phyloP scores from a whole-genome alignment of 2,888 invertebrate genomes.

The Drosophila putrida region DNA sequence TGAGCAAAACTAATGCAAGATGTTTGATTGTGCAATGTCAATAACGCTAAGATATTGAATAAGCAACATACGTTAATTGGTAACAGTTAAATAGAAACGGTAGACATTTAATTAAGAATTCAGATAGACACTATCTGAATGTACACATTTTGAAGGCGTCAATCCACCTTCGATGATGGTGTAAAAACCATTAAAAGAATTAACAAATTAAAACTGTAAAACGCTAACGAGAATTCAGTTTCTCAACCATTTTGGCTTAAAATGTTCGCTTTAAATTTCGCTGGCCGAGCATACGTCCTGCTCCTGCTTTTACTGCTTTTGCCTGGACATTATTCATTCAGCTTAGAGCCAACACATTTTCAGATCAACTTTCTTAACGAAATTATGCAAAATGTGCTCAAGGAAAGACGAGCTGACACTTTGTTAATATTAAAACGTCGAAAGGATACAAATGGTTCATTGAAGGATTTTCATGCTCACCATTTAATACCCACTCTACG shows the following conservation, averaged over 20 bases:
- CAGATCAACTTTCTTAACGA: slow-evolving; percentile 1
- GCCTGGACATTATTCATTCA: neutral
- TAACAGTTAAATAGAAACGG: no score
- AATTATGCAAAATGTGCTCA: slow-evolving; percentile 15
- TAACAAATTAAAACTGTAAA: no score
- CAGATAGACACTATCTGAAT: no score
- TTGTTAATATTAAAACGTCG: neutral
- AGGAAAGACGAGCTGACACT: neutral
- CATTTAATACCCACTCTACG: slow-evolving; percentile 16
- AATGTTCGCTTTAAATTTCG: slow-evolving; percentile 12
- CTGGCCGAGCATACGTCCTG: neutral
- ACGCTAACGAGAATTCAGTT: no score
- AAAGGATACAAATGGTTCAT: neutral
- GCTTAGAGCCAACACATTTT: neutral
- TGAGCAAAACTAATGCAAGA: no score
- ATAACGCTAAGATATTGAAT: no score
- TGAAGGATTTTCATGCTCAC: neutral
- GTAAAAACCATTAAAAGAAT: no score
- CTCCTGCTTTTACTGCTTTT: neutral
- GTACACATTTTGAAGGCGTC: no score
- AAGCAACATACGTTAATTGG: no score
- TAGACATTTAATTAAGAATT: no score
- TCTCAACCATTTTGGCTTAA: neutral
- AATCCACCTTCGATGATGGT: no score
- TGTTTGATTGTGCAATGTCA: no score